phyloP scores from a whole-genome alignment of 2,113 vertebrate genomes.

The Meleagris gallopavo region DNA sequence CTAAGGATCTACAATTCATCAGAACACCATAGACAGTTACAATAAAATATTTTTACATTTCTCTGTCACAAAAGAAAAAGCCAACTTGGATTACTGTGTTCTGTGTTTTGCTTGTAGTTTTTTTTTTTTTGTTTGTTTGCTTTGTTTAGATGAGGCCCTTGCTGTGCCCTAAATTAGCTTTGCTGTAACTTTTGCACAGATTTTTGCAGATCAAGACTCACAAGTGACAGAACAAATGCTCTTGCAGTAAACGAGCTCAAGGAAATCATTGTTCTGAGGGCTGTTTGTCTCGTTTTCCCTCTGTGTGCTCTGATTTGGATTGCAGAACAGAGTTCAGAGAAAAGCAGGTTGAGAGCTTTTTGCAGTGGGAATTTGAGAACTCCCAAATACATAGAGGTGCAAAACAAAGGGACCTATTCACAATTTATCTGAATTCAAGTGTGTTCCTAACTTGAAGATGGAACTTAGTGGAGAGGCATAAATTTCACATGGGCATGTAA shows the following conservation, averaged over 20 bases:
- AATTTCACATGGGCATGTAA: not conserved
- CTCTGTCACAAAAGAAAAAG: not conserved
- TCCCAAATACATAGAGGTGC: not conserved
- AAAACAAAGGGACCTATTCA: not conserved
- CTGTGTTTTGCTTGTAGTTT: not conserved
- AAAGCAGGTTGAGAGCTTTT: not conserved
- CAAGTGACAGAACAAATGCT: not conserved
- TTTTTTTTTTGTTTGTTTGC: not conserved
- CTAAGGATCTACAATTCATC: not conserved
- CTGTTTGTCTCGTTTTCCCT: slow-evolving; percentile 27
- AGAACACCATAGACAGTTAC: not conserved
- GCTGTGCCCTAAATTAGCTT: not conserved
- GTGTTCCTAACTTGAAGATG: not conserved
- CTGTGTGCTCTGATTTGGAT: not conserved
- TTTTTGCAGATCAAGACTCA: slow-evolving; percentile 8
- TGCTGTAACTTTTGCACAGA: not conserved
- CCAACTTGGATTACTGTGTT: not conserved
- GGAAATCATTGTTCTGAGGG: not conserved
- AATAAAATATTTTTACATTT: not conserved
- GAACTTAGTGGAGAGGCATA: not conserved
- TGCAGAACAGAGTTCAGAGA: not conserved
- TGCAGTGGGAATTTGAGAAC: not conserved
- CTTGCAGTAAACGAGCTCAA: not conserved
- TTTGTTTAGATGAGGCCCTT: not conserved
- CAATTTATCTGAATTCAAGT: not conserved